Evolutionary conservation across 2,797 vertebrate genomes (phyloP).

Genomic region (Catharus ustulatus): DNA sequence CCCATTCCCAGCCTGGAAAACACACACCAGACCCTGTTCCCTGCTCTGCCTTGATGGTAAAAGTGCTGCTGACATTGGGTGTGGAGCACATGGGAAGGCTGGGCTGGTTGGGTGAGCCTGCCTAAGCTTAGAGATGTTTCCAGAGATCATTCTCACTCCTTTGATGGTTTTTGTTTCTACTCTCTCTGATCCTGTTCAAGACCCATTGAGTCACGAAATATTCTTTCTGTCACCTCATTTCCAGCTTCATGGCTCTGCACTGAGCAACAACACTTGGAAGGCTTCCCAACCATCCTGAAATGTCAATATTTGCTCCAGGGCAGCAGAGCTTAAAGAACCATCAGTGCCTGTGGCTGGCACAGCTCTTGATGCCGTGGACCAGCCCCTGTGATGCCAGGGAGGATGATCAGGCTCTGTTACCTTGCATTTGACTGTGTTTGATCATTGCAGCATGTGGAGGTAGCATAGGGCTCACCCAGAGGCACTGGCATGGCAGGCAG

Average conservation of each 20-base stretch:
- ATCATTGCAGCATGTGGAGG: not conserved
- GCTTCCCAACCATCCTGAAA: not conserved
- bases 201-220: not conserved
- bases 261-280: not conserved
- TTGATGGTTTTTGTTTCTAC: not conserved
- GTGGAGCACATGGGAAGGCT: fast-evolving
- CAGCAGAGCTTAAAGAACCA: not conserved
- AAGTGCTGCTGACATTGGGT: not conserved
- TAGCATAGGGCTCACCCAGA: not conserved
- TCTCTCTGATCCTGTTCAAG: not conserved
- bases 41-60: not conserved
- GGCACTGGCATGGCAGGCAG: fast-evolving
- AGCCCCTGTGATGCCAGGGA: not conserved
- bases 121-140: not conserved
- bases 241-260: not conserved
- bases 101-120: not conserved
- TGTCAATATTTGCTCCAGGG: not conserved
- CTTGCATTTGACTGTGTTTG: not conserved
- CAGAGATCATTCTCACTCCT: not conserved
- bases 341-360: not conserved
- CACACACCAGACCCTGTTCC: not conserved
- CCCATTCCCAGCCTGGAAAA: not conserved
- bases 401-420: not conserved
- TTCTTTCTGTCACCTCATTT: not conserved
- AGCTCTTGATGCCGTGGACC: not conserved